These are phyloP conservation scores for Actinia tenebrosa DNA, from an alignment of 64 coral and sea anemone genomes.

Conservation along the genomic window DNA sequence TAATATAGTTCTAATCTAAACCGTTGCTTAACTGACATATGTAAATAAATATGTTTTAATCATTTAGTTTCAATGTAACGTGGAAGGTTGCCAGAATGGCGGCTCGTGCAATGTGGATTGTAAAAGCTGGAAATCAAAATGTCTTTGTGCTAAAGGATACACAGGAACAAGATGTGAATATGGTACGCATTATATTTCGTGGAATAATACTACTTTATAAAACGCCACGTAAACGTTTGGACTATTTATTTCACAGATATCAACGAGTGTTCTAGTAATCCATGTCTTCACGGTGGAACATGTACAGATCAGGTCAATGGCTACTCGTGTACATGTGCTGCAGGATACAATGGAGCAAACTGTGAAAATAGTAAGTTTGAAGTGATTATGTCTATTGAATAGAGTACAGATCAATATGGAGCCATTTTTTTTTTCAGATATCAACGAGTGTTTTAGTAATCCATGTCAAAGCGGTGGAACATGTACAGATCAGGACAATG, in stretches of 20 bases:
- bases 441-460: not conserved
- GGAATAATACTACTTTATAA: too few species aligned
- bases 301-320: not conserved
- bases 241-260: too few species aligned
- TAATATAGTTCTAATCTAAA: too few species aligned
- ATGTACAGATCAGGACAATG: slow-evolving; percentile 3
- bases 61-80: not conserved
- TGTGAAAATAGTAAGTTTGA: not conserved
- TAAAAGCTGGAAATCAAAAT: not conserved
- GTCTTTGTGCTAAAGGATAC: not conserved
- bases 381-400: not conserved
- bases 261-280: too few species aligned
- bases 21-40: too few species aligned
- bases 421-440: not conserved
- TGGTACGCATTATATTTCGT: not conserved
- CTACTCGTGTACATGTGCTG: not conserved
- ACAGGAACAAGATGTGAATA: not conserved
- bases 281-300: too few species aligned
- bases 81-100: not conserved
- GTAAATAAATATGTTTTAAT: too few species aligned
- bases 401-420: too few species aligned
- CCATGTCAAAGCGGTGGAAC: not conserved
- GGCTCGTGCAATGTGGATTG: not conserved
- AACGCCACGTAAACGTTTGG: too few species aligned
- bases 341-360: not conserved